phyloP scores from a whole-genome alignment of 2,797 vertebrate species.

The Ceryle rudis region DNA sequence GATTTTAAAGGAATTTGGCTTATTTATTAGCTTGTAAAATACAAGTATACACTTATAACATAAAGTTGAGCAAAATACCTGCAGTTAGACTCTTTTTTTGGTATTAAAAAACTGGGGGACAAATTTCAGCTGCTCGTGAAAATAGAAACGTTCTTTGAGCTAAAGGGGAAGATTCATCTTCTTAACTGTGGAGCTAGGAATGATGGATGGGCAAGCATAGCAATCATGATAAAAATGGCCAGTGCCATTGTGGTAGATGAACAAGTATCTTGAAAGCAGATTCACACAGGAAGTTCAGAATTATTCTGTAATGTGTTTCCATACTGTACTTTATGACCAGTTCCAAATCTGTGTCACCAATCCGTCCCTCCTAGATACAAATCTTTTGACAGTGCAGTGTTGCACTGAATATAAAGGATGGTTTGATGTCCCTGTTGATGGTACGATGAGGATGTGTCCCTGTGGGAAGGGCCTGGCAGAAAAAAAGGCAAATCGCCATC shows the following conservation, averaged over 20 bases:
- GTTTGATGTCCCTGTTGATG: neutral
- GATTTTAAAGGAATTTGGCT: neutral
- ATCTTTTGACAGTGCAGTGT: neutral
- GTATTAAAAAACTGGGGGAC: neutral
- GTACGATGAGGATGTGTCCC: neutral
- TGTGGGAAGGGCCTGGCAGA: rapidly evolving
- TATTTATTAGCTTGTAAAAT: neutral
- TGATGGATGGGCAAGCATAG: neutral
- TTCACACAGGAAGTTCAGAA: neutral
- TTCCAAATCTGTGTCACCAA: neutral
- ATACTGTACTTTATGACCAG: neutral
- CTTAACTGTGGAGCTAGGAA: neutral
- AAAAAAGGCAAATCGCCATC: neutral
- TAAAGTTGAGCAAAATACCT: neutral
- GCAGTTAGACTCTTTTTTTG: neutral
- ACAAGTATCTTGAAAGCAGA: neutral
- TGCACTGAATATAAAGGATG: neutral
- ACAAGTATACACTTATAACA: neutral
- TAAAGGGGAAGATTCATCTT: neutral
- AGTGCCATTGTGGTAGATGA: neutral
- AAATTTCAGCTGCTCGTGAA: neutral
- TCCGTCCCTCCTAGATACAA: neutral
- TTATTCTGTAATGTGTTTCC: neutral
- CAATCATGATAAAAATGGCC: neutral
- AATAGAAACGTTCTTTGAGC: neutral